These are phyloP conservation scores for Microtus oregoni DNA, from an alignment of 2,113 vertebrate genomes.

Conservation along the genomic window DNA sequence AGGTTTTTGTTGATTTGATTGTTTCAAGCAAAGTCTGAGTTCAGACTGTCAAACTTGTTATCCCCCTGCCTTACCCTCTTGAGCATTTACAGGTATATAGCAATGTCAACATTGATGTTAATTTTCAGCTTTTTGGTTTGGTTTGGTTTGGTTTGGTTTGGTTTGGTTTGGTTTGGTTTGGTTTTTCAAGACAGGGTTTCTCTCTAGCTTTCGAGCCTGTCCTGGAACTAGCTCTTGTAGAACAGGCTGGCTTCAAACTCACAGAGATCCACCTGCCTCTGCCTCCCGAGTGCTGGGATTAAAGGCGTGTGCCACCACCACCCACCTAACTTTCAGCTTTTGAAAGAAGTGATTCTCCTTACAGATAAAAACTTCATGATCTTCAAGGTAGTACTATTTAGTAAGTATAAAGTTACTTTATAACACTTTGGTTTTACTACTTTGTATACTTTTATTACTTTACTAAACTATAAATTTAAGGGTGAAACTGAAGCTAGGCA, in stretches of 20 bases:
- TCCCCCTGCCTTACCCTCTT: background rate
- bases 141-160: no score
- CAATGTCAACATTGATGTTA: background rate
- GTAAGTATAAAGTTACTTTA: background rate
- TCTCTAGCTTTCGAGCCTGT: no score
- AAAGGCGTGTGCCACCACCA: no score
- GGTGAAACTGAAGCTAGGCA: background rate
- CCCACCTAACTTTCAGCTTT: constrained; percentile 49
- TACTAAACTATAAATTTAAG: background rate
- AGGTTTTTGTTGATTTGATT: background rate
- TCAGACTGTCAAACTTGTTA: background rate
- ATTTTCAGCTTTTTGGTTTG: constrained; percentile 49
- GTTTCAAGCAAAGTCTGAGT: background rate
- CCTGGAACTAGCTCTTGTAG: no score
- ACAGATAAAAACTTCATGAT: constrained; percentile 23
- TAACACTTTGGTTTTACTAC: background rate
- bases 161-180: no score
- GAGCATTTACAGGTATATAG: background rate
- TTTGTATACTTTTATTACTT: constrained; percentile 9
- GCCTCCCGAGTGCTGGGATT: no score
- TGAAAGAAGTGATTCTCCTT: constrained; percentile 30
- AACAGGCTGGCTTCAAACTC: no score
- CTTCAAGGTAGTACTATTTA: constrained; percentile 14
- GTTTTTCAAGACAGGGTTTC: no score
- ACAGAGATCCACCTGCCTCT: no score